A percentile compares a stretch with the other conserved stretches of the same genome.
Conservation (phyloP, 2,888 invertebrate species). For the Parnassius glacialis region DNA sequence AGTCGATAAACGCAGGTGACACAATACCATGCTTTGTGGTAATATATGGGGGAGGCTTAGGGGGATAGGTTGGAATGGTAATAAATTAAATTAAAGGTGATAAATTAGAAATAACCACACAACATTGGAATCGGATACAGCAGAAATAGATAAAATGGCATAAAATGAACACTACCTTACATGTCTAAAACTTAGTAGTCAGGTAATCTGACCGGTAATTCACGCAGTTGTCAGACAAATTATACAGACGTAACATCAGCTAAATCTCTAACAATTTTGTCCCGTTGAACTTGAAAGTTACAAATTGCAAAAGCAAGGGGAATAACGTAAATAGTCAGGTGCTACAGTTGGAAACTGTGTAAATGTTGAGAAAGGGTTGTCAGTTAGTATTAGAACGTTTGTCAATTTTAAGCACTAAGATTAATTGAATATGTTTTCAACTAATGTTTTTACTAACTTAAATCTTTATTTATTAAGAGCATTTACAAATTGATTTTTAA, state of each 20-base stretch:
- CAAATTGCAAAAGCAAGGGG: constrained; percentile 58
- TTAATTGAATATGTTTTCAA: too few species aligned
- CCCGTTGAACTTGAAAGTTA: constrained; percentile 62
- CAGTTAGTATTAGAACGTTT: not conserved
- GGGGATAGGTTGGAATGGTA: too few species aligned
- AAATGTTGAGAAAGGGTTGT: constrained; percentile 23
- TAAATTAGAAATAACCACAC: not conserved
- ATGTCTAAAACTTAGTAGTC: too few species aligned
- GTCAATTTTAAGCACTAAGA: too few species aligned
- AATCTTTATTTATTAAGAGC: too few species aligned
- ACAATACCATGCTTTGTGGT: too few species aligned
- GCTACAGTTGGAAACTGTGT: constrained; percentile 45
- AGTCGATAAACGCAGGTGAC: too few species aligned
- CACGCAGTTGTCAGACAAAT: constrained; percentile 15
- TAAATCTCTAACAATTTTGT: constrained; percentile 54
- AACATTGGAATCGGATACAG: not conserved
- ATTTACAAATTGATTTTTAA: too few species aligned
- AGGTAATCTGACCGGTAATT: too few species aligned
- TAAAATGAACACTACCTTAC: not conserved
- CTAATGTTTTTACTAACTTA: too few species aligned
- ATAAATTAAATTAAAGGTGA: too few species aligned
- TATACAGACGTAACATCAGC: constrained; percentile 55
- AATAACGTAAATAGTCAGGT: constrained; percentile 65
- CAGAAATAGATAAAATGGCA: not conserved
- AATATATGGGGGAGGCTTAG: too few species aligned